Conservation (phyloP, 2,888 invertebrate species). For the Drosophila anomalipes region DNA sequence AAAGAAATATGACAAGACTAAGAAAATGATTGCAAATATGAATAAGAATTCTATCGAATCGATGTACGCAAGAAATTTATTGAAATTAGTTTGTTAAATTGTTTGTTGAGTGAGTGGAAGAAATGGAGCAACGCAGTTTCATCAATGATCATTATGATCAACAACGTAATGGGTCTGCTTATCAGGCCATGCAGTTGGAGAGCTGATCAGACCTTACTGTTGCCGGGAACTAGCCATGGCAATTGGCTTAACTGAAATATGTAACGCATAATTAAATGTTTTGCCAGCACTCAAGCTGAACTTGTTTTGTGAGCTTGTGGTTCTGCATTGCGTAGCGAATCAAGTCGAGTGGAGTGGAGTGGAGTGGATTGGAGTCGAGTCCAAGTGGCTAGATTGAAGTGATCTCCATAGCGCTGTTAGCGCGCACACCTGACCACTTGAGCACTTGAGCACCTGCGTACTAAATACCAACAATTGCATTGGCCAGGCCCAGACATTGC, state of each 20-base stretch:
- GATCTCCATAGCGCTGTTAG: constrained; percentile 19
- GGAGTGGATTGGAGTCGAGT: constrained; percentile 12
- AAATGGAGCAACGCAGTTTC: constrained; percentile 32
- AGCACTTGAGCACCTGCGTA: constrained; percentile 64
- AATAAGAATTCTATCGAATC: neutral
- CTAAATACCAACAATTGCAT: constrained; percentile 42
- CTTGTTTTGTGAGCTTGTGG: constrained; percentile 49
- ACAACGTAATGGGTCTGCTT: constrained; percentile 32
- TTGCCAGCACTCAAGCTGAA: constrained; percentile 58
- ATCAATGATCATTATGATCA: constrained; percentile 15
- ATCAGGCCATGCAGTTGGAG: constrained; percentile 47
- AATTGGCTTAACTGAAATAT: constrained; percentile 47
- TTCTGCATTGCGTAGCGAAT: constrained; percentile 59
- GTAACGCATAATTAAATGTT: constrained; percentile 69
- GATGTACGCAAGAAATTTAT: constrained; percentile 13
- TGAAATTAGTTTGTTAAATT: constrained; percentile 9
- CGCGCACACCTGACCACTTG: constrained; percentile 55
- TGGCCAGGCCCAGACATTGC: constrained; percentile 24
- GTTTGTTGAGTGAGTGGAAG: constrained; percentile 1
- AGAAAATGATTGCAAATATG: neutral
- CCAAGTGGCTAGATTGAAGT: constrained; percentile 20
- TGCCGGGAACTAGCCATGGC: constrained; percentile 21
- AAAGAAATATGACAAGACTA: neutral
- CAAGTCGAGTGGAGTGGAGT: constrained; percentile 8
- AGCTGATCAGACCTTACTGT: constrained; percentile 51